Percentiles rank a stretch among this genome's conserved stretches.
Conservation (phyloP, 2,113 vertebrate genomes). For the Aix galericulata region DNA sequence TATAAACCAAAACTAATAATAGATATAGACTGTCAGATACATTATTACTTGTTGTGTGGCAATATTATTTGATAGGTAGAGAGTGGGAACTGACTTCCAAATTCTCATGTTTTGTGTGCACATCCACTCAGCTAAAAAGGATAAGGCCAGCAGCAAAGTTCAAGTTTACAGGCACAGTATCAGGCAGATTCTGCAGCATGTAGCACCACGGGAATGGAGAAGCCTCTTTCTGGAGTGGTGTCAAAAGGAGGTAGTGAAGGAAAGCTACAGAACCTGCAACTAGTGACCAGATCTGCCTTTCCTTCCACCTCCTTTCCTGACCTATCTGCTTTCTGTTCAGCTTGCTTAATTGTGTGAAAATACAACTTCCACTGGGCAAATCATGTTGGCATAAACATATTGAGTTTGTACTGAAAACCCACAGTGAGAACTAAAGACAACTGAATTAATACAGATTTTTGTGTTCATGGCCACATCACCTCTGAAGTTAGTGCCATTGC, state of each 20-base stretch:
- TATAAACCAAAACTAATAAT: not conserved
- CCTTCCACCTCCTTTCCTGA: not conserved
- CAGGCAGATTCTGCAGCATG: not conserved
- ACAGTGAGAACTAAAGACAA: not conserved
- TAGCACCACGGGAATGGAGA: not conserved
- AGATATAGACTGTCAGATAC: not conserved
- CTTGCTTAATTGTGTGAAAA: not conserved
- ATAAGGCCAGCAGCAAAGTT: not conserved
- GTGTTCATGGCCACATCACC: fast-evolving
- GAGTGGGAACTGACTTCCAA: not conserved
- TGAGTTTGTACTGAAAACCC: not conserved
- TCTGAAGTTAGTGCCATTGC: not conserved
- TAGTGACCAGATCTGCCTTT: not conserved
- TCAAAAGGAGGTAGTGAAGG: not conserved
- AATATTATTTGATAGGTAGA: not conserved
- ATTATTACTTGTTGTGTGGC: not conserved
- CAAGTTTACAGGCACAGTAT: not conserved
- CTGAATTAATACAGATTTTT: not conserved
- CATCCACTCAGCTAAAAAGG: not conserved
- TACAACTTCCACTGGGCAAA: not conserved
- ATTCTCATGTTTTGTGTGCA: not conserved
- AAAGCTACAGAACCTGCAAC: not conserved
- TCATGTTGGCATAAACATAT: not conserved
- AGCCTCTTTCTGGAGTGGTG: not conserved
- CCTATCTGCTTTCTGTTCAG: not conserved